Evolutionary conservation across 2,797 vertebrate genomes (phyloP), one percentile per base, ranked within the genome.

Genomic region (Perodicticus potto): DNA sequence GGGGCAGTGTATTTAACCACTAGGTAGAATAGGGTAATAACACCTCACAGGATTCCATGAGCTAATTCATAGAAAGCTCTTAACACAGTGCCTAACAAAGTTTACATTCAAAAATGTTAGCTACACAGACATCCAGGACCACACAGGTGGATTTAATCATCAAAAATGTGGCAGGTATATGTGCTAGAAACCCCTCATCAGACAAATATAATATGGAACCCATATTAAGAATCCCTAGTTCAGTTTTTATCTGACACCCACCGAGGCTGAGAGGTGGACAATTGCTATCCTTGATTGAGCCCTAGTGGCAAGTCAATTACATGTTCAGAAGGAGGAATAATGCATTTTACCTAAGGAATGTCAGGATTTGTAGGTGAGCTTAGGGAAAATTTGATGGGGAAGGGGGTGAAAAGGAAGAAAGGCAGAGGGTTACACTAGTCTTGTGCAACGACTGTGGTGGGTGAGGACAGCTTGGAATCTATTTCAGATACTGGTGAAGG

Each of bases 181-280:
- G 43, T 93, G 69, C 55, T 63, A 90, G 63, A 95, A 86, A 6
- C 16, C 25, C 23, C 19, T 37, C 32, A 49, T 27, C 43, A 94
- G 83, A 83, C 34, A 74, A 61, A 80, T 86, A 74, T 81, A 88
- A 94, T 37, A 1, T 70, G 19, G 86, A 83, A 14, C 25, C 25
- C 70, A 55, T 29, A 29, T 14, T 67, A 19, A 92, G 49, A 90
- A 83, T 1, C 8, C 23, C 82, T 76, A 40, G 27, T 27, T 76
- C 81, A 81, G 65, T 84, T 95, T 82, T 76, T 25, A 89, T 80
- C 63, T 53, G 90, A 96, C 27, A 86, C 25, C 45, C 16, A 94
- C 14, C 9, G 78, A 89, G 17, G 65, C 20, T 37, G 13, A 84
- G 9, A 69, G 2, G 73, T 20, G 29, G 19, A 92, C 7, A 22